phyloP scores from a whole-genome alignment of 2,888 invertebrate species.

The Himalopsyche anomala region DNA sequence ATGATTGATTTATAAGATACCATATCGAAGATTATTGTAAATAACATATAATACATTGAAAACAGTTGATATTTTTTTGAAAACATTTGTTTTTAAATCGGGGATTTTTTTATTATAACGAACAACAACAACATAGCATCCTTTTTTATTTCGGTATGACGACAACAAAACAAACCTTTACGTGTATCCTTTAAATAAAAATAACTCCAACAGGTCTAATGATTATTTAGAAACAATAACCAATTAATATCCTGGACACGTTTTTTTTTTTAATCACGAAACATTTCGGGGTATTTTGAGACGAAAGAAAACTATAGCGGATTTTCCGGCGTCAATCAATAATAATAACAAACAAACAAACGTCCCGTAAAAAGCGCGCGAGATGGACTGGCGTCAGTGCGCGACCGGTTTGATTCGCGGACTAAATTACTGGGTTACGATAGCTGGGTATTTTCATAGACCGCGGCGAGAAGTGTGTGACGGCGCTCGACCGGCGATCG shows the following conservation, averaged over 20 bases:
- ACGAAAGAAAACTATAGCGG: background rate
- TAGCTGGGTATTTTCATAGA: background rate
- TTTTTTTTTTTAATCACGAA: background rate
- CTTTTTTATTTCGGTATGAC: background rate
- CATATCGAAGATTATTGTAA: background rate
- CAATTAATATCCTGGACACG: background rate
- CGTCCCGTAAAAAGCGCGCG: background rate
- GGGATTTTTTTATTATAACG: background rate
- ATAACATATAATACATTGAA: background rate
- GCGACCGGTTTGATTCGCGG: constrained; percentile 1
- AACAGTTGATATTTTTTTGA: background rate
- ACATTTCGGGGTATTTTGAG: background rate
- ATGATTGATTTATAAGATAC: background rate
- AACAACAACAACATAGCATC: background rate
- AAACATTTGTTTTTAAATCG: background rate
- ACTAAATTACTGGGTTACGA: constrained; percentile 21
- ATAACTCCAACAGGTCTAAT: background rate
- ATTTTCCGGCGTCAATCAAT: constrained; percentile 10
- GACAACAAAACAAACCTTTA: constrained; percentile 1
- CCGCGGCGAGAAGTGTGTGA: too few species aligned
- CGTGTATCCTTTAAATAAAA: background rate
- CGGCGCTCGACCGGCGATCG: background rate
- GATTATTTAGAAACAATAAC: background rate
- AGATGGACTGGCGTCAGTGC: background rate
- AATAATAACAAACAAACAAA: background rate